phyloP scores from a whole-genome alignment of 1,140 invertebrate genomes.

The Heliconius eleuchia region DNA sequence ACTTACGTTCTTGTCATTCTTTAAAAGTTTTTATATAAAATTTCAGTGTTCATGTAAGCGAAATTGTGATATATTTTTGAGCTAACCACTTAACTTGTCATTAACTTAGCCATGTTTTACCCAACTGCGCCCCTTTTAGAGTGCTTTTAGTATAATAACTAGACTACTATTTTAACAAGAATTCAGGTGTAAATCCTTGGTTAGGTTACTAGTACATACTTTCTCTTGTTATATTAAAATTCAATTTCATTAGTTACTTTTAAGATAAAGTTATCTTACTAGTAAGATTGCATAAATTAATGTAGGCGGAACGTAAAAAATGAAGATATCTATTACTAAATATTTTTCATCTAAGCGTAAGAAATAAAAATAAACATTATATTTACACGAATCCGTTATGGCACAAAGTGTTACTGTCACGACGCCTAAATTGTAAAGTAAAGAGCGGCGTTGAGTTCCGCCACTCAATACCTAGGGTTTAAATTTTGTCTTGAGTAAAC shows the following conservation, averaged over 20 bases:
- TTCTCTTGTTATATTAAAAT: background rate
- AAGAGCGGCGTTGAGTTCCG: too few species aligned
- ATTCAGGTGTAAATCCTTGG: conserved; percentile 16
- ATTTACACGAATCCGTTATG: background rate
- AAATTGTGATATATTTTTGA: conserved; percentile 20
- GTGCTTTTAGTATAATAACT: conserved; percentile 35
- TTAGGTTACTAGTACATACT: background rate
- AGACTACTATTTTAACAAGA: conserved; percentile 21
- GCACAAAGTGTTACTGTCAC: too few species aligned
- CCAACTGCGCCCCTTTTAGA: conserved; percentile 33
- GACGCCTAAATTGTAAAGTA: too few species aligned
- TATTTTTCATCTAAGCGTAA: background rate
- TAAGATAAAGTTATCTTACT: background rate
- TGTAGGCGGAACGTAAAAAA: too few species aligned
- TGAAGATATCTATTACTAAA: too few species aligned
- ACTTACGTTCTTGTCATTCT: too few species aligned
- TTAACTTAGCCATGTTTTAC: conserved; percentile 30
- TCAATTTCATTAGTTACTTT: background rate
- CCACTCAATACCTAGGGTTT: too few species aligned
- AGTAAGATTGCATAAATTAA: background rate
- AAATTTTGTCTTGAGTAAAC: too few species aligned
- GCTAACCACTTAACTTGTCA: conserved; percentile 33
- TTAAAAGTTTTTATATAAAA: too few species aligned
- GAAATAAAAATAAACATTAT: background rate
- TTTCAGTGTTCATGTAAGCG: too few species aligned